Evolutionary conservation across 2,797 vertebrate genomes (phyloP), one percentile per base, ranked within the genome.

Genomic region (Ctenosaura bakeri): DNA sequence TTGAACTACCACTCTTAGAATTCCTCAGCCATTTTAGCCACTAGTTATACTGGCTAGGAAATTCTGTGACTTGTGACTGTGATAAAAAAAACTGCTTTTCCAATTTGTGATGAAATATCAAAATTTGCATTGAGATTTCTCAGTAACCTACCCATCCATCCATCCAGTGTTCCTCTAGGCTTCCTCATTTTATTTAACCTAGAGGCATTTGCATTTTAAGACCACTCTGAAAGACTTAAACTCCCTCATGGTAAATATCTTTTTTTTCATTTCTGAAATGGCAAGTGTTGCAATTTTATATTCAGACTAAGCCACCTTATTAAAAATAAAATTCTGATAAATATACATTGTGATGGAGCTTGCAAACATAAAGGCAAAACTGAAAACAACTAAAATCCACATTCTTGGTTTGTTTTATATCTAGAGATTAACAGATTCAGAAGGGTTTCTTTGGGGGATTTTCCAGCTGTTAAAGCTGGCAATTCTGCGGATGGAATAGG

Each of bases 241-340:
- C 14, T 29, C 35, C 35, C n/a, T 66, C 12, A 89, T 13, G 56
- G 77, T 26, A 42, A 18, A 56, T 54, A 3, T 42, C 38, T 66
- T 59, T 74, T 38, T 74, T 38, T 74, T 73, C 82, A 95, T 94
- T 95, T 96, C 88, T 95, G 86, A 93, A 91, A 89, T 92, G 83
- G 93, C 80, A 94, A 86, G 85, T 92, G 86, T 90, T 79, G 77
- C 85, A 93, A 90, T 91, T 95, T 84, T 88, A 91, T 91, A 79
- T 9, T 74, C 6, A 90, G 83, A 56, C 87, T 94, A 93, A 93
- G 71, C 91, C 93, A 84, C n/a, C 92, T 79, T 89, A 95, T 94
- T 94, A 94, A 92, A 95, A 95, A 92, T 90, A 95, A 91, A 94
- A 87, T 94, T 94, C 84, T 83, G 29, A 20, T 90, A 96, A 95